A percentile compares a stretch with the other conserved stretches of the same genome.
Evolutionary conservation across 2,797 vertebrate genomes (phyloP).

Genomic region (Danio aesculapii): DNA sequence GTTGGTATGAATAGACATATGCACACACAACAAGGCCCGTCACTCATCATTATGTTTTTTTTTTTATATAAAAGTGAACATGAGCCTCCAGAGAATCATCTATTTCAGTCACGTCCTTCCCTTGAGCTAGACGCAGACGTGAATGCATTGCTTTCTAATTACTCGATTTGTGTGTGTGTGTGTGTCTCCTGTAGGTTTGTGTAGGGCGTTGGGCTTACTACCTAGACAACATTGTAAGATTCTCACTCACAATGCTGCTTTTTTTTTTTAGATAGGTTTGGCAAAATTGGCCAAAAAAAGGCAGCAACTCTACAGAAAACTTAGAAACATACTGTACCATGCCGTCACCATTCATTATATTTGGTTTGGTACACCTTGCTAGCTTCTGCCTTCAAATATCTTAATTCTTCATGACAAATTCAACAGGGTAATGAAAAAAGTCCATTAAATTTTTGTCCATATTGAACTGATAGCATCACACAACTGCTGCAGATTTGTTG

Average conservation of each 20-base stretch:
- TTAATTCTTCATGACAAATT: no score
- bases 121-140: constrained; percentile 11
- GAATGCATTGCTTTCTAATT: constrained; percentile 41
- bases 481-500: no score
- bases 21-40: background rate
- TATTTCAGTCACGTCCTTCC: constrained; percentile 40
- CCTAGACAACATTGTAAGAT: background rate
- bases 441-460: no score
- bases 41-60: background rate
- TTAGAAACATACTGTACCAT: no score
- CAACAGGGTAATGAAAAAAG: no score
- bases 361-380: no score
- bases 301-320: background rate
- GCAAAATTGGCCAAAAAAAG: background rate
- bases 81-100: constrained; percentile 7
- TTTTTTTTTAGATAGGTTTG: background rate
- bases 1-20: background rate
- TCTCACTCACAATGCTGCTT: background rate
- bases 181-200: background rate
- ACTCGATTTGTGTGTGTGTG: background rate
- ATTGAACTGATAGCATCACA: no score
- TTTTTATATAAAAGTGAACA: constrained; percentile 14
- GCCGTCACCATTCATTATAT: no score
- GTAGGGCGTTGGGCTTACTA: background rate
- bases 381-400: no score